Conservation (phyloP, 2,113 vertebrate species). For the Tenebrosternarchus preto region DNA sequence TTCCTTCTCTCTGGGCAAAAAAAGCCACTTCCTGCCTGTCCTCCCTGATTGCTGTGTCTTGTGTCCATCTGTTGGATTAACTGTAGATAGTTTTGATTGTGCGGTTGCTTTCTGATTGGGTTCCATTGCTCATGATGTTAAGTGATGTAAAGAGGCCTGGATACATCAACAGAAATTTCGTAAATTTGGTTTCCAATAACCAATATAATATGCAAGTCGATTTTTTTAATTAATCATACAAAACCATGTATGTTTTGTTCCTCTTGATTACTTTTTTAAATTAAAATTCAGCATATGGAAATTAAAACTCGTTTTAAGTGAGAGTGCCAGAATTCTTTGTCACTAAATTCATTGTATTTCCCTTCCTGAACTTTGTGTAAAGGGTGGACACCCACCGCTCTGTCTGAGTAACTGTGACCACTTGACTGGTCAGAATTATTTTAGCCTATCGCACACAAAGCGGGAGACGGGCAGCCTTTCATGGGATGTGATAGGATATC, state of each 20-base stretch:
- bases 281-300: not conserved
- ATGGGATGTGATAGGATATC: slow-evolving; percentile 78
- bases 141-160: too few species aligned
- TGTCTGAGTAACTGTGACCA: slow-evolving; percentile 53
- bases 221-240: too few species aligned
- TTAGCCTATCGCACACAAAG: slow-evolving; percentile 66
- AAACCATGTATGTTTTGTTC: not conserved
- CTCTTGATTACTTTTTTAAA: not conserved
- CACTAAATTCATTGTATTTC: slow-evolving; percentile 38
- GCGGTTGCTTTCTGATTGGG: slow-evolving; percentile 66
- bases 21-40: slow-evolving; percentile 54
- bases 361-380: slow-evolving; percentile 21
- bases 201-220: too few species aligned
- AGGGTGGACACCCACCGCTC: slow-evolving; percentile 51
- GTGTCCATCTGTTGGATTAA: slow-evolving; percentile 72
- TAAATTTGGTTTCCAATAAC: too few species aligned
- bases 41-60: slow-evolving; percentile 68
- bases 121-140: slow-evolving; percentile 68
- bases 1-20: slow-evolving; percentile 58
- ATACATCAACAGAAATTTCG: too few species aligned
- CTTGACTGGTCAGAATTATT: slow-evolving; percentile 57
- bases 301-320: not conserved
- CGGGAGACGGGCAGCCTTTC: slow-evolving; percentile 70
- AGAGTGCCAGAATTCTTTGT: not conserved
- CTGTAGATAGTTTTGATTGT: slow-evolving; percentile 67